A percentile compares a stretch with the other conserved stretches of the same genome.
These are phyloP conservation scores for Tanytarsus gracilentus DNA, from an alignment of 2,888 invertebrate genomes.

Conservation along the genomic window DNA sequence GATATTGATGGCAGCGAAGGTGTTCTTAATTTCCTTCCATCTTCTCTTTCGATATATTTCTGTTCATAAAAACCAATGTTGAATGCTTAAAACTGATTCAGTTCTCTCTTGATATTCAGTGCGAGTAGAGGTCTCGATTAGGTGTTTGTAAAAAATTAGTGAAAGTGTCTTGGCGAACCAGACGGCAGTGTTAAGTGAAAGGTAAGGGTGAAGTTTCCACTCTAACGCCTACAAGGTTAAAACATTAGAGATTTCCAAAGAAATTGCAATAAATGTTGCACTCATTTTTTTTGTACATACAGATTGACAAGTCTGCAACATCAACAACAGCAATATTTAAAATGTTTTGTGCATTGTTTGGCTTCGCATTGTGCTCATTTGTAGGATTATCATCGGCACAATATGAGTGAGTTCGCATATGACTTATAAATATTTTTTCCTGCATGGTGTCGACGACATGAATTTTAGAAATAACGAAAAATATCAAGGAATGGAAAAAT, in stretches of 20 bases:
- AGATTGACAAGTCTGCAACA: background rate
- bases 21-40: background rate
- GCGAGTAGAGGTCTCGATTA: background rate
- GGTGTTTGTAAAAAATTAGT: background rate
- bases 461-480: background rate
- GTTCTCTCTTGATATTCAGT: conserved; percentile 9
- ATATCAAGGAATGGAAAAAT: no score
- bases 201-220: background rate
- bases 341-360: conserved; percentile 9
- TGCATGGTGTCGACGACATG: background rate
- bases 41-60: background rate
- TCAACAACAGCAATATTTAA: no score
- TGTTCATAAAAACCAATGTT: conserved; percentile 22
- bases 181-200: background rate
- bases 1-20: background rate
- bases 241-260: background rate
- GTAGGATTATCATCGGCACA: conserved; percentile 25
- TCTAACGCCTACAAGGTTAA: background rate
- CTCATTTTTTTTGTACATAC: background rate
- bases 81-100: background rate
- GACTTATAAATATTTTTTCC: background rate
- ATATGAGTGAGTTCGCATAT: conserved; percentile 12
- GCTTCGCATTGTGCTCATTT: conserved; percentile 7
- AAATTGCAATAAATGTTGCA: background rate
- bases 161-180: background rate